A percentile compares a stretch with the other conserved stretches of the same genome.
These are phyloP conservation scores for Lateolabrax maculatus DNA, from an alignment of 2,797 vertebrate species.

Conservation along the genomic window DNA sequence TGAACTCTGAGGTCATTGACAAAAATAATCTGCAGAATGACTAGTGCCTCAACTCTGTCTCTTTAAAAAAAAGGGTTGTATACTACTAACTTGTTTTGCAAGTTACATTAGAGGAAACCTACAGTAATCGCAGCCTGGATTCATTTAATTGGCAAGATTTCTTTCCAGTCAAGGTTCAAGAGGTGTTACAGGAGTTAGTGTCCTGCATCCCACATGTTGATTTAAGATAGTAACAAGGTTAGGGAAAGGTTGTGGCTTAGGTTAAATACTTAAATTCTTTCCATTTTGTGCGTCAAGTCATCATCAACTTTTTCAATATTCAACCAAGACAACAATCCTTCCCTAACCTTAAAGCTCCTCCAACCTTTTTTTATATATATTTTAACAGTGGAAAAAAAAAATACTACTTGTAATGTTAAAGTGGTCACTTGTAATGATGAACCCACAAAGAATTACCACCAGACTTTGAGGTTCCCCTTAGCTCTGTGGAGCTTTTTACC, in stretches of 20 bases:
- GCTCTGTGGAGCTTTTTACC: background rate
- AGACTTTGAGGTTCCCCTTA: background rate
- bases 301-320: background rate
- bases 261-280: background rate
- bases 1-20: slow-evolving; percentile 30
- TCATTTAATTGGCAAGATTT: background rate
- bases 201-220: background rate
- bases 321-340: no score
- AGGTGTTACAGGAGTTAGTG: background rate
- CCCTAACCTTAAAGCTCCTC: background rate
- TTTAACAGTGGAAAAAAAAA: background rate
- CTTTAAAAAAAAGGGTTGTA: background rate
- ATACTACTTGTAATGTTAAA: background rate
- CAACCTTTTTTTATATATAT: background rate
- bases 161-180: background rate
- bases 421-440: background rate
- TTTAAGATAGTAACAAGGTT: background rate
- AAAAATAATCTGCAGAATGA: slow-evolving; percentile 26
- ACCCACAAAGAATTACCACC: background rate
- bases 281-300: background rate
- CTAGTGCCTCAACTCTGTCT: background rate
- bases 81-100: background rate
- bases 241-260: no score
- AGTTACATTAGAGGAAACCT: background rate
- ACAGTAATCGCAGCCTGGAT: background rate